phyloP scores from a whole-genome alignment of 2,888 invertebrate species.

The Nomada ferruginata region DNA sequence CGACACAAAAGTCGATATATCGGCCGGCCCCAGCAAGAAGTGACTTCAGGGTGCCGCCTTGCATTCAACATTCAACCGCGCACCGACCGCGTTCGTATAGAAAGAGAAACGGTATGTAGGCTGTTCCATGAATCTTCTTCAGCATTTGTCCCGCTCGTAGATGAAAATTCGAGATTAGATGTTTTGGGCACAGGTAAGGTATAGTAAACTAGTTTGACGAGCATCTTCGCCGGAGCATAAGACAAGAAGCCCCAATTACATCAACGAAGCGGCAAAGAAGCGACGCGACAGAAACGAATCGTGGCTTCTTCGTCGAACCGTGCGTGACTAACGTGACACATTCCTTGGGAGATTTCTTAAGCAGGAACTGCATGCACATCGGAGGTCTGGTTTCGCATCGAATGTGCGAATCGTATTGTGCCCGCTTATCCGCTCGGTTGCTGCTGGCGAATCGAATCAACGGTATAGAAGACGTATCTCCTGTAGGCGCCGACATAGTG shows the following conservation, averaged over 20 bases:
- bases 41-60: not conserved
- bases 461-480: constrained; percentile 9
- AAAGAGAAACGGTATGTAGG: not conserved
- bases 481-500: too few species aligned
- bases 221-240: not conserved
- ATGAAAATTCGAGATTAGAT: not conserved
- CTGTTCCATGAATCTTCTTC: too few species aligned
- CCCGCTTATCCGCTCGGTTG: constrained; percentile 15
- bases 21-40: constrained; percentile 6
- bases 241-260: constrained; percentile 7
- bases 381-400: constrained; percentile 41
- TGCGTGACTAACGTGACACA: constrained; percentile 7
- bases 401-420: constrained; percentile 67
- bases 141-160: not conserved
- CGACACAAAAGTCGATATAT: constrained; percentile 1
- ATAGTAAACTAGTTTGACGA: constrained; percentile 28
- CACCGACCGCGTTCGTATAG: too few species aligned
- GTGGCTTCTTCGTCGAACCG: constrained; percentile 12
- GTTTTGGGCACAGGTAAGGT: not conserved
- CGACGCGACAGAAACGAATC: constrained; percentile 18
- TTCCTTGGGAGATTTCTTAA: not conserved
- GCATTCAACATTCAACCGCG: not conserved
- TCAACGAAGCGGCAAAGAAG: constrained; percentile 2
- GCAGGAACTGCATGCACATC: not conserved
- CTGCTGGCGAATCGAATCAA: constrained; percentile 27